Evolutionary conservation across 53 echinoderm and acorn worm genomes (phyloP), one percentile per base, ranked within the genome.

Genomic region (Hippasteria phrygiana): DNA sequence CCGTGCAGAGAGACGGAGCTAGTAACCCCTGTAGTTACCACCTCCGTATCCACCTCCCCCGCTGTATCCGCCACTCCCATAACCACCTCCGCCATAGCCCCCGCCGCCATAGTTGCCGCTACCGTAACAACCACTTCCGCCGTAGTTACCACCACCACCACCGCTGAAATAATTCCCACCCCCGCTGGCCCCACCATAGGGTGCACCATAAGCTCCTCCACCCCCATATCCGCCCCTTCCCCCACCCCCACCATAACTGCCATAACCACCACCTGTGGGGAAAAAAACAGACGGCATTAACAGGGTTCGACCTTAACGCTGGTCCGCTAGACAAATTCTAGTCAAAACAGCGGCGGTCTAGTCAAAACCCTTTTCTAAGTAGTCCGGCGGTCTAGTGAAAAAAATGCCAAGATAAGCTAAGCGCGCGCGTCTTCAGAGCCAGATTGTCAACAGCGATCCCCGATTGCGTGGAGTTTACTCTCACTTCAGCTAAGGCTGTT

Each of bases 11-110:
- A 38, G n/a, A 37, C 31, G 40, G 65, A 17, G 43, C 81, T 81
- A 81, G 62, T 81, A 81, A 26, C 34, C 50, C 47, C 41, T 71
- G 87, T 73, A 66, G 84, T 70, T 46, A 40, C 84, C 84, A 17
- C 84, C 70, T n/a, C 84, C 84, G 26, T 51, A 66, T 11, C 41
- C 32, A 18, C 83, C 46, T 40, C 47, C 70, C 16, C 47, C 45
- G 2, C 84, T 43, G 18, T 67, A 67, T 10, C 69, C 43, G 6
- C 67, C 84, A 2, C 79, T 54, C 13, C 74, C 74, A 2, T 14
- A 7, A 26, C 83, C 43, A 20, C 43, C 38, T 16, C 64, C 63
- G 1, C 83, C 65, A 14, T 65, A 63, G 27, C 77, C 53, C 5
- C 55, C 51, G 17, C 77, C 54, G 17, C 54, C 54, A n/a, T 77